A percentile compares a stretch with the other conserved stretches of the same genome.
Evolutionary conservation across 2,888 invertebrate species (phyloP).

Genomic region (Noctua janthina): DNA sequence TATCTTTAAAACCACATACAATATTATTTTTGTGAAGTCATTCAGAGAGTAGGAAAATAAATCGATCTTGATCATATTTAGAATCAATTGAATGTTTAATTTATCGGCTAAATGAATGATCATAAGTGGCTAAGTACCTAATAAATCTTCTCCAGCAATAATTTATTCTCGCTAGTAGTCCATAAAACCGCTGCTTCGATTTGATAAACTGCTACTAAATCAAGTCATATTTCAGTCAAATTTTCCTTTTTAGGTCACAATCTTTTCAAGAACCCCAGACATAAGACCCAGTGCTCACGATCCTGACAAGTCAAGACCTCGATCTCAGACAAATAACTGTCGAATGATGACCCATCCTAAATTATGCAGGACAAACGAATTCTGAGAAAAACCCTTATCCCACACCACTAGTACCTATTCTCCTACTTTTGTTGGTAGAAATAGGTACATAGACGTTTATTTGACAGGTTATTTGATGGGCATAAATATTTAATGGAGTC

Average conservation of each 20-base stretch:
- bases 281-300: background rate
- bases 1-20: no score
- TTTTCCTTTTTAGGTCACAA: background rate
- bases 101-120: background rate
- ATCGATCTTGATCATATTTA: background rate
- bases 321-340: constrained; percentile 48
- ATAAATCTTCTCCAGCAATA: background rate
- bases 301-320: constrained; percentile 21
- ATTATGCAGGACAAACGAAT: constrained; percentile 51
- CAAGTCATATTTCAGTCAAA: background rate
- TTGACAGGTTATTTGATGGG: constrained; percentile 48
- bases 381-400: constrained; percentile 18
- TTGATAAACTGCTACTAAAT: background rate
- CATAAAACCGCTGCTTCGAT: background rate
- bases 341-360: constrained; percentile 48
- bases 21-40: no score
- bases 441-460: constrained; percentile 10
- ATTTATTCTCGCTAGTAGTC: background rate
- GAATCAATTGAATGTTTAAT: background rate
- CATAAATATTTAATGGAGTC: constrained; percentile 47
- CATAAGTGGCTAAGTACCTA: background rate
- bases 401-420: constrained; percentile 12
- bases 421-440: constrained; percentile 34
- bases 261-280: background rate
- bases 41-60: no score